Conservation (phyloP, 2,113 vertebrate genomes). For the Tupaia chinensis region DNA sequence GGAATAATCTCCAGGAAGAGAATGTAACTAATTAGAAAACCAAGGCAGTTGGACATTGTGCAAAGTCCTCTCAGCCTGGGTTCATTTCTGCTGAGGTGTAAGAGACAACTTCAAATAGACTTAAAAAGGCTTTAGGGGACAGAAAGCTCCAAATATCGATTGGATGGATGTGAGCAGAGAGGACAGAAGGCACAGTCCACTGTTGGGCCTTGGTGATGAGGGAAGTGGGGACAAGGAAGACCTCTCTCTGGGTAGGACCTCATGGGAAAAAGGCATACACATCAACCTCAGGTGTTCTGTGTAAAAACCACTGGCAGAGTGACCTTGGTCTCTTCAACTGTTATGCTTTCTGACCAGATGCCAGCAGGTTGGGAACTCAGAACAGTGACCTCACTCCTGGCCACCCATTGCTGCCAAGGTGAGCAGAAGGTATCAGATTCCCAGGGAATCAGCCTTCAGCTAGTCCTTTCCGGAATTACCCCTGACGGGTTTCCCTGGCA, state of each 20-base stretch:
- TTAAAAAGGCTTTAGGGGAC: not conserved
- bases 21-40: not conserved
- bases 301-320: not conserved
- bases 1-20: not conserved
- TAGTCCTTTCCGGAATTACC: not conserved
- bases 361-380: not conserved
- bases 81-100: not conserved
- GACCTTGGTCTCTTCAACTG: not conserved
- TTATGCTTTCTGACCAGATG: not conserved
- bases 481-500: not conserved
- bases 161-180: not conserved
- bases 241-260: not conserved
- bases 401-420: not conserved
- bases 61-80: not conserved
- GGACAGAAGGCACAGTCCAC: not conserved
- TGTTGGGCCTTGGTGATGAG: not conserved
- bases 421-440: not conserved
- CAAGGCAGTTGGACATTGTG: not conserved
- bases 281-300: not conserved
- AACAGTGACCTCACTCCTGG: not conserved
- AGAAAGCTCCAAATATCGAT: not conserved
- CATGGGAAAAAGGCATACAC: not conserved
- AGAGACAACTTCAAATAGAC: not conserved
- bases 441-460: not conserved
- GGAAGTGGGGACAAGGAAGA: fast-evolving